Evolutionary conservation across 2,797 vertebrate genomes (phyloP).

Genomic region (Thamnophis elegans): DNA sequence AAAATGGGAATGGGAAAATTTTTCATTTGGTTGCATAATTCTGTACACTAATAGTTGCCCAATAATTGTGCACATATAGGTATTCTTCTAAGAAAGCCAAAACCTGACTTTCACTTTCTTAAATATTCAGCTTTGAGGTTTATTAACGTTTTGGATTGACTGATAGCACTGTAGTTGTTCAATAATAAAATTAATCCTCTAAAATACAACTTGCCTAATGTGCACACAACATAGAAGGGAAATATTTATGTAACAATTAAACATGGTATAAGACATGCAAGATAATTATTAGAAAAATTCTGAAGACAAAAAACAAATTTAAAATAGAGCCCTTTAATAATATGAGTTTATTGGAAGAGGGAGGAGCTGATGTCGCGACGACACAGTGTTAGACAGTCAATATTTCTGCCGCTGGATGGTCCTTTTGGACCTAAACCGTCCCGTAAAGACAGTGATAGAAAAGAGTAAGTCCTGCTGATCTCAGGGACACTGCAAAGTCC

Average conservation of each 20-base stretch:
- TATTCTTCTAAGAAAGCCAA: too few species aligned
- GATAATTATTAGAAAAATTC: constrained; percentile 1
- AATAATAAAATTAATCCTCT: not conserved
- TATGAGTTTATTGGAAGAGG: not conserved
- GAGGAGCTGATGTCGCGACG: too few species aligned
- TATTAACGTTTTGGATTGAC: not conserved
- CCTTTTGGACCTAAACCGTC: too few species aligned
- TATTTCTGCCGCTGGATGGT: too few species aligned
- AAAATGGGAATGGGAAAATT: too few species aligned
- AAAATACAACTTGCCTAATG: not conserved
- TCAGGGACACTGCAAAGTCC: too few species aligned
- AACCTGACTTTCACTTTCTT: not conserved
- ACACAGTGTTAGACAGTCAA: too few species aligned
- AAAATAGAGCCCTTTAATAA: constrained; percentile 40
- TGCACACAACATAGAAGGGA: not conserved
- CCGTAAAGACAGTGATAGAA: too few species aligned
- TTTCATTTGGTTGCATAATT: too few species aligned
- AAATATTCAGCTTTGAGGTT: not conserved
- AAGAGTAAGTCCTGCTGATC: too few species aligned
- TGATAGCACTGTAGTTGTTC: not conserved
- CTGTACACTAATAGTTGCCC: too few species aligned
- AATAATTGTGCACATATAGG: too few species aligned
- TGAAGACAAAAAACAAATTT: constrained; percentile 33
- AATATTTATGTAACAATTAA: not conserved
- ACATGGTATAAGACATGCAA: not conserved